phyloP scores from a whole-genome alignment of 1,140 invertebrate genomes.

The Drosophila takahashii region DNA sequence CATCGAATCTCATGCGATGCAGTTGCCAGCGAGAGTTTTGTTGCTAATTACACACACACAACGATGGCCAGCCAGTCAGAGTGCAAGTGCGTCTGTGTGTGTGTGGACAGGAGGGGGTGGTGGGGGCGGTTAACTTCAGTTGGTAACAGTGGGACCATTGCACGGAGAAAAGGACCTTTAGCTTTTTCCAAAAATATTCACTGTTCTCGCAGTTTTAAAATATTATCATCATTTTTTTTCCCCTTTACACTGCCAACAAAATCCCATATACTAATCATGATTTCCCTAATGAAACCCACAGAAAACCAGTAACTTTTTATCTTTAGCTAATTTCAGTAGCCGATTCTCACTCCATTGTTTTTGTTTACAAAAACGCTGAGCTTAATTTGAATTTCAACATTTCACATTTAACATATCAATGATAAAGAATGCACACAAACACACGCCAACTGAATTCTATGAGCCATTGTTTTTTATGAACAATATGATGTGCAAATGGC shows the following conservation, averaged over 20 bases:
- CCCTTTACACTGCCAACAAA: slow-evolving; percentile 5
- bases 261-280: slow-evolving; percentile 17
- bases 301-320: slow-evolving; percentile 23
- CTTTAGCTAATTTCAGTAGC: slow-evolving; percentile 52
- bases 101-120: slow-evolving; percentile 4
- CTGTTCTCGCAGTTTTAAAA: too few species aligned
- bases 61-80: slow-evolving; percentile 21
- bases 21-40: slow-evolving; percentile 43
- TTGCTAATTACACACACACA: slow-evolving; percentile 42
- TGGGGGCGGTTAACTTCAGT: slow-evolving; percentile 22
- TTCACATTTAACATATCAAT: slow-evolving; percentile 56
- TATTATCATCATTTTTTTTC: slow-evolving; percentile 1
- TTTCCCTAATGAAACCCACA: slow-evolving; percentile 17
- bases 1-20: slow-evolving; percentile 33
- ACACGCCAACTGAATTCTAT: slow-evolving; percentile 18
- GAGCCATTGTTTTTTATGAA: slow-evolving; percentile 47
- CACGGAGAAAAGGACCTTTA: background rate
- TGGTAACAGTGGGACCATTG: slow-evolving; percentile 23
- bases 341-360: slow-evolving; percentile 31
- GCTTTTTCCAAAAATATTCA: too few species aligned
- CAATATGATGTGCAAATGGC: slow-evolving; percentile 66
- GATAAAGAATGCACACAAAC: slow-evolving; percentile 32
- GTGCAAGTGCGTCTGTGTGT: slow-evolving; percentile 7
- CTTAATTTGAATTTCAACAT: slow-evolving; percentile 50
- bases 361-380: slow-evolving; percentile 27